Evolutionary conservation across 2,113 vertebrate species (phyloP).

Genomic region (Probosciger aterrimus): DNA sequence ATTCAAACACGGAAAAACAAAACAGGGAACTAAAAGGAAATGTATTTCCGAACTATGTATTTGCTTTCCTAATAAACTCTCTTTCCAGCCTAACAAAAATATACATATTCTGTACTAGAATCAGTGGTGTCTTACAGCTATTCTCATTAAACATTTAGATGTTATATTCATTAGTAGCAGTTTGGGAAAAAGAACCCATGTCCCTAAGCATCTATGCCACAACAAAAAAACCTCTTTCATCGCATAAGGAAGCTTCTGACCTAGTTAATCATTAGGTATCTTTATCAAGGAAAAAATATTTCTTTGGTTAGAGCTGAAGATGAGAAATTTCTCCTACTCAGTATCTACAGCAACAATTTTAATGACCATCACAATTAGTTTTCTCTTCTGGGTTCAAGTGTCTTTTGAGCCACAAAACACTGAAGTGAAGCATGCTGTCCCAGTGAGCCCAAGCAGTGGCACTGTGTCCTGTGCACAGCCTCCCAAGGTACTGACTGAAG

Average conservation of each 20-base stretch:
- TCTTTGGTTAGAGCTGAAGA: neutral
- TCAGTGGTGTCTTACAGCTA: neutral
- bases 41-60: neutral
- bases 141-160: neutral
- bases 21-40: neutral
- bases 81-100: neutral
- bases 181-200: neutral
- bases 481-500: neutral
- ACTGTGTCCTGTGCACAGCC: neutral
- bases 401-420: neutral
- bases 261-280: neutral
- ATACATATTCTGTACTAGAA: neutral
- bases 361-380: neutral
- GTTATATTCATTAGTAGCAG: neutral
- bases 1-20: neutral
- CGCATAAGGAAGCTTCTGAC: neutral
- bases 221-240: neutral
- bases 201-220: neutral
- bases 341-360: neutral
- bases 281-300: neutral
- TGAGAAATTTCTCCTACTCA: neutral
- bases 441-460: neutral
- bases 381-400: neutral
- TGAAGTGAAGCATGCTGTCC: neutral
- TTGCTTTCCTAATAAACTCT: neutral